Conservation (phyloP, 1,140 invertebrate species). For the Parasteatoda tepidariorum region DNA sequence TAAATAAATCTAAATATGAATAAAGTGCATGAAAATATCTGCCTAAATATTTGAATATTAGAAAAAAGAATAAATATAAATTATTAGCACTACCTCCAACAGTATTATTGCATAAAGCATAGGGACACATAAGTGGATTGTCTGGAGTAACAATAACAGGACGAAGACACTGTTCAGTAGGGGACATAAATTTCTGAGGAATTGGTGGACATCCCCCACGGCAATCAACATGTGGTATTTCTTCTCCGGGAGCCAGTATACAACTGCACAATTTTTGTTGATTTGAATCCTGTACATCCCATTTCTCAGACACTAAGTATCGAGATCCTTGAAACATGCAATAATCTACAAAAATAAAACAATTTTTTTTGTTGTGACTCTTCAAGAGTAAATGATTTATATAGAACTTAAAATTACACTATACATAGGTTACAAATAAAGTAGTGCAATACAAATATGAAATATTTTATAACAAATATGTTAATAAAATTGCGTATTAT, state of each 20-base stretch:
- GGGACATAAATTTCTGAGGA: slow-evolving; percentile 60
- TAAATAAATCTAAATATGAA: too few relatives aligned
- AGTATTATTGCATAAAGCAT: slow-evolving; percentile 65
- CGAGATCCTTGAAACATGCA: slow-evolving; percentile 61
- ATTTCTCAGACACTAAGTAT: slow-evolving; percentile 63
- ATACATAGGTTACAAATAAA: too few relatives aligned
- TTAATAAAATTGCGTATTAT: too few relatives aligned
- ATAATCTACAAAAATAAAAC: slow-evolving; percentile 20
- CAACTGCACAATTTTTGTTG: slow-evolving; percentile 31
- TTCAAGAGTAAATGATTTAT: too few relatives aligned
- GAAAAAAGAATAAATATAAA: too few relatives aligned
- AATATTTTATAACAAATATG: too few relatives aligned
- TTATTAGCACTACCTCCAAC: slow-evolving; percentile 63
- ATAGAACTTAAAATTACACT: too few relatives aligned
- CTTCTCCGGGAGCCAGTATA: slow-evolving; percentile 3
- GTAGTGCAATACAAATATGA: too few relatives aligned
- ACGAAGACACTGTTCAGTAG: slow-evolving; percentile 62
- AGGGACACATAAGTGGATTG: slow-evolving; percentile 64
- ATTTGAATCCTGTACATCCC: slow-evolving; percentile 56
- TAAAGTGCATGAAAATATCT: too few relatives aligned
- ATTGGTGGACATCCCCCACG: slow-evolving; percentile 63
- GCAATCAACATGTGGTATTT: slow-evolving; percentile 61
- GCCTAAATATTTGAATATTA: too few relatives aligned
- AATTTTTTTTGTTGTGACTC: not conserved
- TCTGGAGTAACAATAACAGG: slow-evolving; percentile 63